A percentile compares a stretch with the other conserved stretches of the same genome.
These are phyloP conservation scores for Saccopteryx leptura DNA, from an alignment of 2,113 vertebrate species.

Conservation along the genomic window DNA sequence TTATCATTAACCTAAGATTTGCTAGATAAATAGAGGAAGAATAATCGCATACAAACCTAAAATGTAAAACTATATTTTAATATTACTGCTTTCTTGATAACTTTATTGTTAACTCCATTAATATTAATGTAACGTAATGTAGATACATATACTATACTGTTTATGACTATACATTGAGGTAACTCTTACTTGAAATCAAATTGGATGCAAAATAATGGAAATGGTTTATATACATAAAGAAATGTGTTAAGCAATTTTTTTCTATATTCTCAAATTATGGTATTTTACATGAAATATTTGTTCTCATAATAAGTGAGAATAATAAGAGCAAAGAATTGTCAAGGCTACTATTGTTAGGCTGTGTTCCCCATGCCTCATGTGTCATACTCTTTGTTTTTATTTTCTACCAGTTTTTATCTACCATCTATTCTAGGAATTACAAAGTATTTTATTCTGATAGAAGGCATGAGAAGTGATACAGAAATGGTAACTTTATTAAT, in stretches of 20 bases:
- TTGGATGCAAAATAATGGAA: not conserved
- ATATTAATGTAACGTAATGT: not conserved
- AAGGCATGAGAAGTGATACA: not conserved
- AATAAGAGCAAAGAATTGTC: not conserved
- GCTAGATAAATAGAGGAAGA: slow-evolving; percentile 32
- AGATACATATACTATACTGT: not conserved
- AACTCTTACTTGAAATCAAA: not conserved
- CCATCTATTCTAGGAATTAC: not conserved
- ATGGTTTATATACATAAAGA: not conserved
- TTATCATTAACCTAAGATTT: slow-evolving; percentile 30
- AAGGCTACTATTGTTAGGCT: not conserved
- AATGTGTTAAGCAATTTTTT: not conserved
- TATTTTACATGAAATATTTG: not conserved
- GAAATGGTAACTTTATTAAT: not conserved
- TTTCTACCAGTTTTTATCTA: not conserved
- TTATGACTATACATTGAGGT: not conserved
- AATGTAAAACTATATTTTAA: slow-evolving; percentile 48
- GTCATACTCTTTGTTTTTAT: not conserved
- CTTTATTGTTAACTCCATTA: not conserved
- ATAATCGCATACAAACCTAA: slow-evolving; percentile 64
- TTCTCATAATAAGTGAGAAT: slow-evolving; percentile 32
- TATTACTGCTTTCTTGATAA: slow-evolving; percentile 22
- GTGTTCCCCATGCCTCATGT: not conserved
- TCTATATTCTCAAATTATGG: not conserved
- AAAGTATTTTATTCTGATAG: not conserved